Evolutionary conservation across 2,888 invertebrate species (phyloP).

Genomic region (Nomada ruficornis): DNA sequence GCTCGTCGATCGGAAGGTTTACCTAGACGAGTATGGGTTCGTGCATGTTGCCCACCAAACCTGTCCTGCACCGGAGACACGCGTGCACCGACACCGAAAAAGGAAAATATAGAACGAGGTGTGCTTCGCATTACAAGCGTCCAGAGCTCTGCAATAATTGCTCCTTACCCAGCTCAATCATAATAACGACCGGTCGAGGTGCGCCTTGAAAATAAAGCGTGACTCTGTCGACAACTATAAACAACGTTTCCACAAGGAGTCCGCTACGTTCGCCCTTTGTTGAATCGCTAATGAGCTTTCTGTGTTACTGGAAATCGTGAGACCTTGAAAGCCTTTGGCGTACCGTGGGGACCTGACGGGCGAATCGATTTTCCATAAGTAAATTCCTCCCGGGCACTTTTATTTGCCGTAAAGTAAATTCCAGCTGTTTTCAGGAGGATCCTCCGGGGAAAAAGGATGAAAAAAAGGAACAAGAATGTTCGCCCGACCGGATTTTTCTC

Average conservation of each 20-base stretch:
- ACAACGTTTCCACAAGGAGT: neutral
- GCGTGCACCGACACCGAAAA: slow-evolving; percentile 35
- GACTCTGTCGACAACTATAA: neutral
- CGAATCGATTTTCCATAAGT: no score
- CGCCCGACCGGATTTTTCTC: neutral
- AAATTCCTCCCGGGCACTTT: no score
- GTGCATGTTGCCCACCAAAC: slow-evolving; percentile 40
- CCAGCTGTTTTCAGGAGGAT: neutral
- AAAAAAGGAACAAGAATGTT: neutral
- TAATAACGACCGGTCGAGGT: neutral
- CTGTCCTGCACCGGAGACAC: slow-evolving; percentile 55
- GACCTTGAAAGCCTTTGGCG: no score
- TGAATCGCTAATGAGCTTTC: neutral
- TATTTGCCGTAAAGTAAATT: neutral
- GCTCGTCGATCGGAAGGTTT: neutral
- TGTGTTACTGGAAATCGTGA: neutral
- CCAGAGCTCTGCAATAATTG: slow-evolving; percentile 27
- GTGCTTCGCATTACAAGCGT: slow-evolving; percentile 30
- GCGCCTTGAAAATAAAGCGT: neutral
- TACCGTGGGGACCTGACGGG: no score
- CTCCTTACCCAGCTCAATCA: slow-evolving; percentile 13
- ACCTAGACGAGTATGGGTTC: neutral
- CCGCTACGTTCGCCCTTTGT: neutral
- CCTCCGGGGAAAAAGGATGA: neutral
- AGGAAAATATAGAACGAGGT: slow-evolving; percentile 36